Base-by-base conservation (phyloP, 2,113 vertebrate genomes). In the Lepisosteus oculatus region DNA sequence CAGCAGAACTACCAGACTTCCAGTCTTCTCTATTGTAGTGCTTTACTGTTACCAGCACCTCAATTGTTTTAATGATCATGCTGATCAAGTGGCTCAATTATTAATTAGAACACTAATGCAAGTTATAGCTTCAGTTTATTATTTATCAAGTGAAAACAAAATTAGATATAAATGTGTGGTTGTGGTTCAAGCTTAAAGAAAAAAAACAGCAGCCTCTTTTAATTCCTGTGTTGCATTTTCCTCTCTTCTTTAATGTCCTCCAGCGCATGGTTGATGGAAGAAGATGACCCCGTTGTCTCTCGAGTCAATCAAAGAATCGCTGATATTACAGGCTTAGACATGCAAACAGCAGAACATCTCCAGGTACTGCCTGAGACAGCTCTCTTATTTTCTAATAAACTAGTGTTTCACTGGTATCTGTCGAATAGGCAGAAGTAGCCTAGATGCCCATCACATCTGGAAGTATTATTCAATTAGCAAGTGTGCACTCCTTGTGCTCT, bases 191-290 rank as follows among this genome's bases (percentile, higher is more conserved):
- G 8, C 17, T 12, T 5, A 5, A 15, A 29, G 29, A 29, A 29
- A 29, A 29, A n/a, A 4, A 9, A 7, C 4, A 13, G 17, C 12
- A 13, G 61, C 5, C 54, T 13, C 4, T 68, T 14, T 14, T 15
- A n/a, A 6, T 44, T 56, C 8, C 43, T 14, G 44, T 41, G 2
- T 4, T 45, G 29, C 29, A 29, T 29, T 29, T 64, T n/a, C 43
- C 1, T 29, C 11, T 55, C 11, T 74, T 6, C 6, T 43, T 45
- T 29, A 8, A 4, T 54, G 3, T 61, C 3, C 51, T n/a, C 70
- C 57, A 85, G 81, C 71, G 73, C 81, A 0, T 84, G 77, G 77
- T 72, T 83, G 1, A 45, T 65, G 63, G 76, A 77, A 3, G 55
- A 74, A 43, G 78, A 83, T 12, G 70, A 79, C 73, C 76, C 74